These are phyloP conservation scores for Aldabrachelys gigantea DNA, from an alignment of 2,113 vertebrate species.

Conservation along the genomic window DNA sequence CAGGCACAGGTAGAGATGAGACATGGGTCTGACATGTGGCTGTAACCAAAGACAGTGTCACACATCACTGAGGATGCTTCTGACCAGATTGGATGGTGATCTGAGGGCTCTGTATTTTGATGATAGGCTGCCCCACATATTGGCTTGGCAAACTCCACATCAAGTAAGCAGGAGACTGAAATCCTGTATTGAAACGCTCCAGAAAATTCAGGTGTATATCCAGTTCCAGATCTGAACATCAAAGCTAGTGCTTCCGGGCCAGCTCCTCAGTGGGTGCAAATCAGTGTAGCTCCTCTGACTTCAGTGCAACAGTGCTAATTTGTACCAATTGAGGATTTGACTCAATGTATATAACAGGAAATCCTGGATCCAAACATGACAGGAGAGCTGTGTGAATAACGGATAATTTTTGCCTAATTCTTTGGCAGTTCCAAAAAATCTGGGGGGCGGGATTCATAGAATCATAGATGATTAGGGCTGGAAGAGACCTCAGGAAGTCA, in stretches of 20 bases:
- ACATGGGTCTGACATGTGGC: neutral
- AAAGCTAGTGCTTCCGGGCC: neutral
- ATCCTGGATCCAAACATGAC: neutral
- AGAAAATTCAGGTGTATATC: neutral
- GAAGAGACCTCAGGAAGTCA: too few relatives aligned
- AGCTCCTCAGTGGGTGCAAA: neutral
- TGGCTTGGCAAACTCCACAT: neutral
- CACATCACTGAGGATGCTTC: neutral
- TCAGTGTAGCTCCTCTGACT: neutral
- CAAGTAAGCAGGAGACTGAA: neutral
- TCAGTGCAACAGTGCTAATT: accelerated
- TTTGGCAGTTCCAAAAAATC: neutral
- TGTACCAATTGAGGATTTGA: neutral
- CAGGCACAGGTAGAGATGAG: neutral
- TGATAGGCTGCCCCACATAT: neutral
- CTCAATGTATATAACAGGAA: neutral
- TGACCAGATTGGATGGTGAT: neutral
- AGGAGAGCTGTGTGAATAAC: neutral
- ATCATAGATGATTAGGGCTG: too few relatives aligned
- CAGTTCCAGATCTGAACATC: neutral
- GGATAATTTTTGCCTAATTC: too few relatives aligned
- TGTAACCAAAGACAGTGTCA: neutral
- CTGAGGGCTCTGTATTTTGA: neutral
- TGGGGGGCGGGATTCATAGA: too few relatives aligned
- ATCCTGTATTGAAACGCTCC: neutral